Evolutionary conservation across 2,888 invertebrate genomes (phyloP), one percentile per base, ranked within the genome.

Genomic region (Trissoscelio sp.): DNA sequence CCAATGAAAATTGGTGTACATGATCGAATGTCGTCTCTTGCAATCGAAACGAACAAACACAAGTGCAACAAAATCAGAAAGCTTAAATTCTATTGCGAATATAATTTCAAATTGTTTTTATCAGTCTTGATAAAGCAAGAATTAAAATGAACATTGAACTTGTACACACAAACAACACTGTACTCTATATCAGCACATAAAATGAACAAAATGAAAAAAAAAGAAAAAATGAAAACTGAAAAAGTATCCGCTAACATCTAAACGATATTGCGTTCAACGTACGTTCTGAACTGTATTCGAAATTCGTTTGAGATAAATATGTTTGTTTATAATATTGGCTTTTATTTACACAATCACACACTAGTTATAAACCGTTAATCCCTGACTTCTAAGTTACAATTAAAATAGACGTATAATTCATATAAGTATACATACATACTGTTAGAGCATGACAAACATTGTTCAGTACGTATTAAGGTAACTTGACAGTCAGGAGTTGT

Each of bases 21-120:
- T 83, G 80, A 79, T 72, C 60, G 72, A 84, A 83, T 70, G 79
- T 75, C 84, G 84, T 84, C 83, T 83, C 74, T 83, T 81, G 83
- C 83, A 82, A 24, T 48, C 24, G 22, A 22, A 48, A 24, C 24
- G 24, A 48, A 44, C 44, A 44, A 44, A 18, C 18, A 44, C n/a
- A 5, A 39, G 44, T 42, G 39, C 7, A 42, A 14, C 16, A 44
- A 37, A 44, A 11, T 44, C 20, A 44, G 20, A 20, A 5, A n/a
- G 20, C 44, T 9, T 44, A 44, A 44, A 44, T 44, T 18, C 2
- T 37, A 60, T 20, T 14, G 11, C 9, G 28, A 44, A 18, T 48
- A 22, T 48, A 48, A 5, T 55, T 55, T 34, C n/a, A 18, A 44
- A 12, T 12, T 2, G 12, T 18, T 44, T 44, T 44, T 18, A 4